These are phyloP conservation scores for Toxotes jaculatrix DNA, from an alignment of 2,113 vertebrate species.

Conservation along the genomic window DNA sequence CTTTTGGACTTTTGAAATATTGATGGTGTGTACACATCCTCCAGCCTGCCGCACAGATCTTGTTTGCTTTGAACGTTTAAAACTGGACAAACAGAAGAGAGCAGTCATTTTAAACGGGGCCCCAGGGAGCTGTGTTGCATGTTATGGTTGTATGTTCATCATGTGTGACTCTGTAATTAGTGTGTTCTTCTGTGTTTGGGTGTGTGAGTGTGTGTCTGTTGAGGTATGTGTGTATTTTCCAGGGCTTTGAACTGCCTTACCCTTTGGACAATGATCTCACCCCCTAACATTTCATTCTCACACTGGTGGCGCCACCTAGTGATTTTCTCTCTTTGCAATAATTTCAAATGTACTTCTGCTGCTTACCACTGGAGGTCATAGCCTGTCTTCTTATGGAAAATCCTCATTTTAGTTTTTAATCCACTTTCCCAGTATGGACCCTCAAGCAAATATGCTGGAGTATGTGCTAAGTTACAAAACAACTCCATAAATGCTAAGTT, in stretches of 20 bases:
- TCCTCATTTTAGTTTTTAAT: not conserved
- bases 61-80: conserved; percentile 22
- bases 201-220: not conserved
- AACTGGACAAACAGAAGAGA: conserved; percentile 4
- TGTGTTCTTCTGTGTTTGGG: not conserved
- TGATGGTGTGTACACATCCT: conserved; percentile 56
- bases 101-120: not conserved
- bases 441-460: not conserved
- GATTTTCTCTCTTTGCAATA: not conserved
- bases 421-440: not conserved
- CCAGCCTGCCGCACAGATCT: not conserved
- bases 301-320: conserved; percentile 59
- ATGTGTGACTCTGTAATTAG: not conserved
- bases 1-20: conserved; percentile 54
- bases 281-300: conserved; percentile 3
- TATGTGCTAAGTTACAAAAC: not conserved
- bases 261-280: conserved; percentile 6
- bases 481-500: not conserved
- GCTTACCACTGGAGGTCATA: conserved; percentile 60
- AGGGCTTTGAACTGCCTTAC: not conserved
- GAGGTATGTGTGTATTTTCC: not conserved
- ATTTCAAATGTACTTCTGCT: conserved; percentile 25
- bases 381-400: not conserved
- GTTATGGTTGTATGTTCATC: not conserved
- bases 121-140: not conserved